These are phyloP conservation scores for Xiphophorus maculatus DNA, from an alignment of 2,113 vertebrate genomes.

Conservation along the genomic window DNA sequence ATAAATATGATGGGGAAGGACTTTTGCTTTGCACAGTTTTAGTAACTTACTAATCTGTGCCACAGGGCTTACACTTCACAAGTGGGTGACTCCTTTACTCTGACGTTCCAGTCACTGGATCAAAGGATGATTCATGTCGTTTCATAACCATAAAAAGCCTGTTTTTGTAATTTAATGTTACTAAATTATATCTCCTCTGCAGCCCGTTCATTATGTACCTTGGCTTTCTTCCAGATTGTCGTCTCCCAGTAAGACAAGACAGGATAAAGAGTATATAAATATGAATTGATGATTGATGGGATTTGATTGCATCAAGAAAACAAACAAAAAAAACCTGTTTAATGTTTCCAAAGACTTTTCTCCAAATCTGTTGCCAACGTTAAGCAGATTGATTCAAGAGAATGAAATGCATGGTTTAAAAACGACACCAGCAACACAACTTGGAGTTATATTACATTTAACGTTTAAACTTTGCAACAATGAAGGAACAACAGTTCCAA, in stretches of 20 bases:
- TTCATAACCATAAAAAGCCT: background rate
- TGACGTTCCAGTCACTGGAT: conserved; percentile 9
- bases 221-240: background rate
- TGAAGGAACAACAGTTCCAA: too few species aligned
- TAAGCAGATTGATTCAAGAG: background rate
- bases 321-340: background rate
- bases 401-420: background rate
- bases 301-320: background rate
- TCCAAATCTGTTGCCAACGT: background rate
- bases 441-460: too few species aligned
- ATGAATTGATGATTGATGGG: background rate
- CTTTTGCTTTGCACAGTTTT: background rate
- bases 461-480: too few species aligned
- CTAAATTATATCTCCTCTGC: background rate
- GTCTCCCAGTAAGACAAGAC: too few species aligned
- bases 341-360: background rate
- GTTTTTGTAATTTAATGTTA: background rate
- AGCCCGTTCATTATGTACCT: background rate
- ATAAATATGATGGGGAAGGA: background rate
- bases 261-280: background rate
- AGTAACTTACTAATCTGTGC: too few species aligned
- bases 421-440: background rate
- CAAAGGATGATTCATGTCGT: background rate
- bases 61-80: conserved; percentile 43
- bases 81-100: conserved; percentile 39